Conservation (phyloP, 2,113 vertebrate species). For the Pleuronectes platessa region DNA sequence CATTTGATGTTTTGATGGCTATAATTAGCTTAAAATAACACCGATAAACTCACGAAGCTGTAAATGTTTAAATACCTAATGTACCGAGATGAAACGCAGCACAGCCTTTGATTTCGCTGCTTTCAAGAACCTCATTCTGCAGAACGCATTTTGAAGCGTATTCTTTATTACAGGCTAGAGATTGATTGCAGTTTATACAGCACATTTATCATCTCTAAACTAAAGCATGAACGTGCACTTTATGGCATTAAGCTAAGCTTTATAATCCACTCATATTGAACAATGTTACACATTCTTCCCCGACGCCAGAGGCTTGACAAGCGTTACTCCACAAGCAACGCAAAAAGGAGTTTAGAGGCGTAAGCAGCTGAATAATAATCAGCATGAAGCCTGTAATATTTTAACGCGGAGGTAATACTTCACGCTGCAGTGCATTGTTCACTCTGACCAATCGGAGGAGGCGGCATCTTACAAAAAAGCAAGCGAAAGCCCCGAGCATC, state of each 20-base stretch:
- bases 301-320: slow-evolving; percentile 39
- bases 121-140: slow-evolving; percentile 10
- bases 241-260: slow-evolving; percentile 38
- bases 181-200: slow-evolving; percentile 9
- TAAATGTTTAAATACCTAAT: slow-evolving; percentile 68
- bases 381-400: slow-evolving; percentile 23
- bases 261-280: slow-evolving; percentile 51
- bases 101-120: slow-evolving; percentile 46
- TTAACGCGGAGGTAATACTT: slow-evolving; percentile 27
- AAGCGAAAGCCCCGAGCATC: slow-evolving; percentile 52
- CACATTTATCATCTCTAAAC: slow-evolving; percentile 37
- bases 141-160: slow-evolving; percentile 25
- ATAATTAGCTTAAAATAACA: slow-evolving; percentile 80
- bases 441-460: slow-evolving; percentile 56
- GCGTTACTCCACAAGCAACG: background rate
- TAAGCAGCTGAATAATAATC: slow-evolving; percentile 30
- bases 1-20: slow-evolving; percentile 71
- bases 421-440: slow-evolving; percentile 38
- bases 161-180: slow-evolving; percentile 23
- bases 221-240: slow-evolving; percentile 44
- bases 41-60: slow-evolving; percentile 70
- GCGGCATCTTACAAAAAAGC: slow-evolving; percentile 64
- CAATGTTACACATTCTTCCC: background rate
- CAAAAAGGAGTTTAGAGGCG: slow-evolving; percentile 8
- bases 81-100: slow-evolving; percentile 63